Evolutionary conservation across 2,888 invertebrate genomes (phyloP).

Genomic region (Aplocera efformata): DNA sequence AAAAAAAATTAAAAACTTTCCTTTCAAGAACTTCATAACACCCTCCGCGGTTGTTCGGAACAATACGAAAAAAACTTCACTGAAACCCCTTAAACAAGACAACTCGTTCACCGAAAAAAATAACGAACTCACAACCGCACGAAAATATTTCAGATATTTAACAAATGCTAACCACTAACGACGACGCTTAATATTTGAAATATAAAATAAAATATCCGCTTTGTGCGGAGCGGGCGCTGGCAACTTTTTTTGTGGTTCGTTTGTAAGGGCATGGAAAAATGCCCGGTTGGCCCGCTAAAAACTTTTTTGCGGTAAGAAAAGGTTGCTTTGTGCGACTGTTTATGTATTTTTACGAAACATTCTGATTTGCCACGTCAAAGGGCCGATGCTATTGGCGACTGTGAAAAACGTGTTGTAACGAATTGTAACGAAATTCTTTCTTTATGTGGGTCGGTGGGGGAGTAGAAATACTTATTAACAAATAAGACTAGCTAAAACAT

Average conservation of each 20-base stretch:
- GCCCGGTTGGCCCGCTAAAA: constrained; percentile 61
- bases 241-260: constrained; percentile 76
- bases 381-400: constrained; percentile 19
- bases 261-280: constrained; percentile 72
- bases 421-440: too few species aligned
- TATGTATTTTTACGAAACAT: constrained; percentile 25
- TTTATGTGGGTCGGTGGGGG: too few species aligned
- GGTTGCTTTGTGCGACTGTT: constrained; percentile 61
- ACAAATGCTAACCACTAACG: constrained; percentile 76
- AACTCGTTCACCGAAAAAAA: constrained; percentile 53
- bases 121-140: constrained; percentile 45
- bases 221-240: constrained; percentile 57
- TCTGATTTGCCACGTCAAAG: constrained; percentile 23
- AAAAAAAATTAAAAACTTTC: constrained; percentile 44
- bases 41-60: constrained; percentile 45
- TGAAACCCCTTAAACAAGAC: constrained; percentile 44
- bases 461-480: too few species aligned
- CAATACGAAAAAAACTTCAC: constrained; percentile 46
- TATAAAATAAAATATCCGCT: constrained; percentile 71
- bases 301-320: constrained; percentile 78
- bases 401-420: too few species aligned
- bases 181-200: constrained; percentile 74
- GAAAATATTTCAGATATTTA: constrained; percentile 76
- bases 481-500: too few species aligned
- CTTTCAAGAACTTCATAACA: constrained; percentile 48